Conservation (phyloP, 2,797 vertebrate species). For the Sebastiscus albofasciatus region DNA sequence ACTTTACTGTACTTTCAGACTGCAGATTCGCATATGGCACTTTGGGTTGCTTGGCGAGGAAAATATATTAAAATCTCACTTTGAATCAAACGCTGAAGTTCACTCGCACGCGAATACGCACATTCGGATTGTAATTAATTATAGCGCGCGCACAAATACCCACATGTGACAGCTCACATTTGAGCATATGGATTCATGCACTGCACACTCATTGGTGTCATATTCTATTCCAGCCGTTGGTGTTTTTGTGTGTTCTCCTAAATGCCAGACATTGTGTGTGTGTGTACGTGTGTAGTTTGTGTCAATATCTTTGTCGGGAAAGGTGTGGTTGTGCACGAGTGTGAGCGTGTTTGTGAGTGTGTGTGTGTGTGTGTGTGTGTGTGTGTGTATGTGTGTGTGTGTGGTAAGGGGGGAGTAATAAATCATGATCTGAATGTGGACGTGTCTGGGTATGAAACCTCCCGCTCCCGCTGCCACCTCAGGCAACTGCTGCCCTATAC, state of each 20-base stretch:
- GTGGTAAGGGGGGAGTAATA: slow-evolving; percentile 78
- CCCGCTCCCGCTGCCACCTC: slow-evolving; percentile 75
- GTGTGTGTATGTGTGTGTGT: slow-evolving; percentile 48
- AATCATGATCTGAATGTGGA: slow-evolving; percentile 83
- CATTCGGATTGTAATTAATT: slow-evolving; percentile 52
- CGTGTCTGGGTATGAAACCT: slow-evolving; percentile 77
- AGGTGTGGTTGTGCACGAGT: slow-evolving; percentile 46
- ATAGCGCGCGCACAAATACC: slow-evolving; percentile 20
- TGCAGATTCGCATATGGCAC: slow-evolving; percentile 6
- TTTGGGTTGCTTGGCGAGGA: not conserved
- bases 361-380: slow-evolving; percentile 36
- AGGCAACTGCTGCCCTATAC: slow-evolving; percentile 81
- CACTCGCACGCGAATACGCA: slow-evolving; percentile 31
- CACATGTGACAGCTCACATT: slow-evolving; percentile 48
- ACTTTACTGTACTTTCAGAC: not conserved
- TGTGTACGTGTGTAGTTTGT: slow-evolving; percentile 14
- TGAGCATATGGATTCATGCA: slow-evolving; percentile 35
- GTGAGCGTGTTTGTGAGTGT: slow-evolving; percentile 28
- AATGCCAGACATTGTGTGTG: slow-evolving; percentile 75
- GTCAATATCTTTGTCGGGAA: slow-evolving; percentile 45
- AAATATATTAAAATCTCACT: slow-evolving; percentile 24
- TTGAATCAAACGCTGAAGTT: slow-evolving; percentile 6
- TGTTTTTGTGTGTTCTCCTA: slow-evolving; percentile 66
- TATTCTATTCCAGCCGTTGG: slow-evolving; percentile 53
- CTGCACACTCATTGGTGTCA: slow-evolving; percentile 13